Conservation (phyloP, 2,888 invertebrate genomes). For the Drosophila lutescens region DNA sequence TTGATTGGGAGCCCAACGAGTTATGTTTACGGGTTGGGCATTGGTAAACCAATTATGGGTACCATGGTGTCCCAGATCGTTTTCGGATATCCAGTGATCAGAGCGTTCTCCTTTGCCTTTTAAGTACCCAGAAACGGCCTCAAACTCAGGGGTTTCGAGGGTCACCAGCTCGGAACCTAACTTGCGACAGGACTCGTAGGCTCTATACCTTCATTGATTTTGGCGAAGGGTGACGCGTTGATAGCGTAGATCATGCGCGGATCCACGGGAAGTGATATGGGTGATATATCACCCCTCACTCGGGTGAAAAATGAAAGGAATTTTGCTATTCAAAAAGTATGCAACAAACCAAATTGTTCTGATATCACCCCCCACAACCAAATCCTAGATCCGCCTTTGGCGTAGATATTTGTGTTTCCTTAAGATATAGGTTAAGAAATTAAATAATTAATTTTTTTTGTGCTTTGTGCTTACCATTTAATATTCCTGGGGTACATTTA, state of each 20-base stretch:
- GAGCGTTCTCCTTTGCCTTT: slow-evolving; percentile 7
- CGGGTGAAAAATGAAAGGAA: no score
- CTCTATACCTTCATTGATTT: slow-evolving; percentile 22
- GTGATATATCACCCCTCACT: no score
- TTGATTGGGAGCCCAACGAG: slow-evolving; percentile 55
- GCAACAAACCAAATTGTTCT: no score
- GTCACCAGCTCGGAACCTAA: slow-evolving; percentile 26
- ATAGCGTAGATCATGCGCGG: not conserved
- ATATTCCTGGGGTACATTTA: not conserved
- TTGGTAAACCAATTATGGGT: slow-evolving; percentile 54
- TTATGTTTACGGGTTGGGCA: slow-evolving; percentile 46
- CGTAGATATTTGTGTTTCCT: slow-evolving; percentile 16
- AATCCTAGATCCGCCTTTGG: no score
- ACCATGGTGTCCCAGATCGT: slow-evolving; percentile 53
- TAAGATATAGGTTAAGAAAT: not conserved
- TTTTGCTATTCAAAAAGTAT: no score
- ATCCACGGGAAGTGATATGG: no score
- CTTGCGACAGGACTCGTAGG: slow-evolving; percentile 23
- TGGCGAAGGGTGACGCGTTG: slow-evolving; percentile 14
- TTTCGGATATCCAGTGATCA: slow-evolving; percentile 53
- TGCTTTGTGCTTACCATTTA: not conserved
- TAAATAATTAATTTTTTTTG: no score
- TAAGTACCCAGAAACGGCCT: slow-evolving; percentile 10
- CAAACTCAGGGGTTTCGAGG: slow-evolving; percentile 32
- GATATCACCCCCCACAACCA: no score